A percentile compares a stretch with the other conserved stretches of the same genome.
Conservation (phyloP, 2,888 invertebrate species). For the Spodoptera exigua region DNA sequence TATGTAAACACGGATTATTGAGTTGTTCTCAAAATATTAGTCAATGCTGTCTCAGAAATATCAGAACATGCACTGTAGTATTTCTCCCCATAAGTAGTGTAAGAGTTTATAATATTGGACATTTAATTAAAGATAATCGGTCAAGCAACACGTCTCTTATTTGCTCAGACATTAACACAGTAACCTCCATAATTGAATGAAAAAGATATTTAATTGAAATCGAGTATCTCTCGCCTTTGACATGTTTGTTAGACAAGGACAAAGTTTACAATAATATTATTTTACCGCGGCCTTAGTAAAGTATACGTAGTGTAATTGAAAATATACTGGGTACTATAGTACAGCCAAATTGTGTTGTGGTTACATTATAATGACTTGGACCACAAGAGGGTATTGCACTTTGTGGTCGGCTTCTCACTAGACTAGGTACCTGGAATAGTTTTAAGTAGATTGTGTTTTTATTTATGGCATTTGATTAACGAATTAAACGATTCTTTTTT, state of each 20-base stretch:
- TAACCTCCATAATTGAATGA: too few species aligned
- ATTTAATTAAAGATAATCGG: too few species aligned
- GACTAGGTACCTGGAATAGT: constrained; percentile 11
- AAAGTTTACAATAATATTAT: background rate
- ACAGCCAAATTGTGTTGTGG: constrained; percentile 31
- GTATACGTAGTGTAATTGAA: constrained; percentile 24
- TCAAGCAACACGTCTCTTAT: too few species aligned
- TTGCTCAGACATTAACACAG: too few species aligned
- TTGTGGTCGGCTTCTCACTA: constrained; percentile 31
- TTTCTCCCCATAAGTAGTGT: too few species aligned
- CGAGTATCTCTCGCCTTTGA: background rate
- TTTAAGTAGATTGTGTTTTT: background rate
- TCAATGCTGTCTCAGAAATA: too few species aligned
- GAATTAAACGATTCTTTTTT: too few species aligned
- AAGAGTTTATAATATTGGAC: too few species aligned
- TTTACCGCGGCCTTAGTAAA: constrained; percentile 6
- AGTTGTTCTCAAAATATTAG: too few species aligned
- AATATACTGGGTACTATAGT: constrained; percentile 23
- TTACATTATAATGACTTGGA: constrained; percentile 30
- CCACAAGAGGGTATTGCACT: constrained; percentile 28
- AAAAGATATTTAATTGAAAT: background rate
- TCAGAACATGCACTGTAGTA: too few species aligned
- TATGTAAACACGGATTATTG: too few species aligned
- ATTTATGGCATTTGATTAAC: too few species aligned
- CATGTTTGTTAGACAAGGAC: background rate